Evolutionary conservation across 2,797 vertebrate genomes (phyloP).

Genomic region (Muscicapa striata): DNA sequence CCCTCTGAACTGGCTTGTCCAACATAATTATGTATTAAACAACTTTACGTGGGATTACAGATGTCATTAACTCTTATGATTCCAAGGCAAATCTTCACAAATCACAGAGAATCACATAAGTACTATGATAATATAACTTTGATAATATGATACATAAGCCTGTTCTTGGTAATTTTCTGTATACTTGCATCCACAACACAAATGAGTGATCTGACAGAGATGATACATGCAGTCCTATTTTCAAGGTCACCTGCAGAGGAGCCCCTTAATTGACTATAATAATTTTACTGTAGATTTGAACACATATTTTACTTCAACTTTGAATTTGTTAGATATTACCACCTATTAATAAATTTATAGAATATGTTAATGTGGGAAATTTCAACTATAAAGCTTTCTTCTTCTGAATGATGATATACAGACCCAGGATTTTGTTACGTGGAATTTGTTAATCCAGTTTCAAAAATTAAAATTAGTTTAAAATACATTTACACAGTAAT

Average conservation of each 20-base stretch:
- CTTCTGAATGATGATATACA: neutral
- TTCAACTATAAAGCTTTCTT: neutral
- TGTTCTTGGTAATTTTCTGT: neutral
- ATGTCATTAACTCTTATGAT: neutral
- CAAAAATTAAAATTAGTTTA: neutral
- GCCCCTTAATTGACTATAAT: neutral
- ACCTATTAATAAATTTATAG: neutral
- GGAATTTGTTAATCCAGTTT: neutral
- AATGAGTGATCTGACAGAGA: neutral
- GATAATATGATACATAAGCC: neutral
- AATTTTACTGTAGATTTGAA: neutral
- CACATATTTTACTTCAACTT: neutral
- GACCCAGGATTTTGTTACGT: neutral
- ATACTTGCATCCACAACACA: neutral
- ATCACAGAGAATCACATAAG: neutral
- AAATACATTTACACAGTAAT: neutral
- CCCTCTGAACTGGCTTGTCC: neutral
- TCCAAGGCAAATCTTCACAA: neutral
- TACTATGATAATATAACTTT: neutral
- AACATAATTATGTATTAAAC: neutral
- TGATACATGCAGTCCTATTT: neutral
- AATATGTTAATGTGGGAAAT: neutral
- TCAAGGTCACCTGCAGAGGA: neutral
- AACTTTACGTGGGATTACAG: neutral
- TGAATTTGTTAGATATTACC: neutral